Percentiles rank a stretch among this genome's conserved stretches.
phyloP scores from a whole-genome alignment of 1,140 invertebrate species.

The Pomacea maculata region DNA sequence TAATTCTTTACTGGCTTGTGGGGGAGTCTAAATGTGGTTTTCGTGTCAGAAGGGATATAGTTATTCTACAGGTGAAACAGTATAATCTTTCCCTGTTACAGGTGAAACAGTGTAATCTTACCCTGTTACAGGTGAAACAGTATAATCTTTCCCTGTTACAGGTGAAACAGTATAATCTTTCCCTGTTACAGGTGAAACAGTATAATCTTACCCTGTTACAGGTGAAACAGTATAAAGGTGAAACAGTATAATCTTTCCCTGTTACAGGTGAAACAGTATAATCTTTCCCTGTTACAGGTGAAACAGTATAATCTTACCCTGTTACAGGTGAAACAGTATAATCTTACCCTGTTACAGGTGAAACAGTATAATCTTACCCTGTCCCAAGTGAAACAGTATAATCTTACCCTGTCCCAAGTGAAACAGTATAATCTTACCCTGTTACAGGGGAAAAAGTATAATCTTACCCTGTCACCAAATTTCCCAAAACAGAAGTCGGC shows the following conservation, averaged over 20 bases:
- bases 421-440: conserved; percentile 34
- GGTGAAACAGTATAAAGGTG: too few relatives aligned
- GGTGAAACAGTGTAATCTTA: conserved; percentile 5
- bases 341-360: neutral
- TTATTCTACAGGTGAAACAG: neutral
- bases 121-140: too few relatives aligned
- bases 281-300: too few relatives aligned
- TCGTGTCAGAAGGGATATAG: too few relatives aligned
- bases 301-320: neutral
- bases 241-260: conserved; percentile 35
- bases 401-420: too few relatives aligned
- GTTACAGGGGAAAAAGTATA: conserved; percentile 37
- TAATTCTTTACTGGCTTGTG: too few relatives aligned
- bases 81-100: neutral
- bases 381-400: too few relatives aligned
- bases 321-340: neutral
- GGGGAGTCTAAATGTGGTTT: too few relatives aligned
- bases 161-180: conserved; percentile 13
- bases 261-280: too few relatives aligned
- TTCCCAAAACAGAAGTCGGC: conserved; percentile 61
- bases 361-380: conserved; percentile 7
- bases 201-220: conserved; percentile 51
- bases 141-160: too few relatives aligned
- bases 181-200: conserved; percentile 46
- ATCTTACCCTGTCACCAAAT: conserved; percentile 59